Evolutionary conservation across 2,797 vertebrate genomes (phyloP), one percentile per base, ranked within the genome.

Genomic region (Periophthalmus magnuspinnatus): DNA sequence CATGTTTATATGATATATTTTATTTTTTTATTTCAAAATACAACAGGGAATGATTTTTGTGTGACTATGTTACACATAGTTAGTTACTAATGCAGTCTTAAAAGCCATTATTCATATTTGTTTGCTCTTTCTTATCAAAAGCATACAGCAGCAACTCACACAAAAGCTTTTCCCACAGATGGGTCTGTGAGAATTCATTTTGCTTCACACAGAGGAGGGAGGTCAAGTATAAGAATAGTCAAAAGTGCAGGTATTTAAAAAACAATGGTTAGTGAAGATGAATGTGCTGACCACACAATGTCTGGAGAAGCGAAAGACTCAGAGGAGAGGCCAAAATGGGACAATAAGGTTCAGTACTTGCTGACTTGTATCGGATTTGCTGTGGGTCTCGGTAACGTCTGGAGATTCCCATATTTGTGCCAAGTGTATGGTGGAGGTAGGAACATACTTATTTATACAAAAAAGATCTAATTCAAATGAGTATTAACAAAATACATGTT

Each of bases 391-490:
- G 96, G 97, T 57, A 97, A 98, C 5, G 81, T 98, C 34, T 98
- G 96, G 96, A 84, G 96, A 33, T 98, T 98, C 86, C 96, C 95
- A 0, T 98, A 97, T 81, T 68, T 97, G 47, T 98, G 96, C 76
- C 96, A 98, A 90, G 95, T 92, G 55, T 91, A 98, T 0, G 96
- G 96, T 76, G 96, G 97, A 88, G 96, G 96, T 97, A 80, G 95
- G 95, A 19, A 19, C 45, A 45, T 45, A 41, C 13, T 16, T 45
- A 45, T 45, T 45, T 45, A 45, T 45, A 45, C 41, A 41, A 45
- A 45, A 14, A 16, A 45, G 13, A 16, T 45, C 2, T 28, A 28
- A 13, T 41, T 3, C 13, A 11, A 41, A 41, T 10, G 16, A 10
- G 9, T 21, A 52, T 21, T 9, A 52, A 48, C 48, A 50, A 50